Evolutionary conservation across 2,797 vertebrate species (phyloP).

Genomic region (Philypnodon macrostomus): DNA sequence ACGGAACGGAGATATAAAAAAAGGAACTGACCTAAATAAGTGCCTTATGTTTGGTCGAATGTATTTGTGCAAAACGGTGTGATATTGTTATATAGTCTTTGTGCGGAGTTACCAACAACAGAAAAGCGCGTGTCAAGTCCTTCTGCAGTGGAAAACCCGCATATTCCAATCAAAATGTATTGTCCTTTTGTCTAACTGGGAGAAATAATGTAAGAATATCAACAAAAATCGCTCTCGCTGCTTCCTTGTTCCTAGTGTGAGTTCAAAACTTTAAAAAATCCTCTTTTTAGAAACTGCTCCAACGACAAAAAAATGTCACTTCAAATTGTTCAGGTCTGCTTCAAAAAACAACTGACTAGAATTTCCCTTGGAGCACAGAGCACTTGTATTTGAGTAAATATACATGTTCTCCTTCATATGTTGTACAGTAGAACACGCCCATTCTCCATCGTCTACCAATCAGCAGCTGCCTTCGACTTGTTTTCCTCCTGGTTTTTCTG

Average conservation of each 20-base stretch:
- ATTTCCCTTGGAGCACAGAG: neutral
- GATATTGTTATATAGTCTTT: neutral
- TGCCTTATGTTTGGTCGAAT: neutral
- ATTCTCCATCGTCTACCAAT: neutral
- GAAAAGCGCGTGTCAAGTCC: constrained; percentile 21
- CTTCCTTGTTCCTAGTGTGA: constrained; percentile 50
- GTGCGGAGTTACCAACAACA: constrained; percentile 15
- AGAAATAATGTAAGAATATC: neutral
- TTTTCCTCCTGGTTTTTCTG: constrained; percentile 29
- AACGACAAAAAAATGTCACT: neutral
- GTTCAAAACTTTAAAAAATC: constrained; percentile 36
- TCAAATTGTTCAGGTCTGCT: neutral
- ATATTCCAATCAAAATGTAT: constrained; percentile 30
- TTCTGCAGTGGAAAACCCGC: constrained; percentile 5
- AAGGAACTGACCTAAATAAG: neutral
- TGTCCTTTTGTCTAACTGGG: neutral
- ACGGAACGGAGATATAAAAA: no score
- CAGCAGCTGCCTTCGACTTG: constrained; percentile 19
- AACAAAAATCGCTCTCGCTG: constrained; percentile 16
- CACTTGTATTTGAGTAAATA: constrained; percentile 47
- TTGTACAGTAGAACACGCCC: constrained; percentile 51
- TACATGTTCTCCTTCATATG: constrained; percentile 35
- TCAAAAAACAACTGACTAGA: neutral
- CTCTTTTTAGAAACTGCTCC: constrained; percentile 15
- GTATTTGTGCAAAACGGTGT: neutral